Evolutionary conservation across 2,113 vertebrate genomes (phyloP), one percentile per base, ranked within the genome.

Genomic region (cat (Felis catus)): DNA sequence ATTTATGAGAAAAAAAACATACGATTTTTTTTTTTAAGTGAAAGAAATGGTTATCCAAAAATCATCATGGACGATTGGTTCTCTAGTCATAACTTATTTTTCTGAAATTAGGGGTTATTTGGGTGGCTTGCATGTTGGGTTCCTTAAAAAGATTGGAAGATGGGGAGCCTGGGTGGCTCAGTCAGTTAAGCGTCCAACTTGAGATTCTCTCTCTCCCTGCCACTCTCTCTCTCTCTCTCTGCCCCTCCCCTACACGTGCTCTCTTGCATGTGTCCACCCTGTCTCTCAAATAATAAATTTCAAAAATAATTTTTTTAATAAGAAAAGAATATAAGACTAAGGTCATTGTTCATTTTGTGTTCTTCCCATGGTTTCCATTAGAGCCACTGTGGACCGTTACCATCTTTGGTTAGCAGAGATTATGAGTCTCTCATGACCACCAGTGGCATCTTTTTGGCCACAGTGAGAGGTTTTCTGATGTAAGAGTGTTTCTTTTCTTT

Each of bases 61-160:
- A 36, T 71, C 25, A 91, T 53, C 61, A 27, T 83, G 63, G 81
- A 95, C 63, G 63, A 66, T 74, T 84, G 48, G 33, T 86, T 83
- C 48, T 94, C 97, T 84, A 76, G 65, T 53, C 14, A 73, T 74
- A 71, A 68, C 81, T 96, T 96, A 7, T 80, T 96, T 96, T 97
- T 55, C 76, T 93, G 89, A 96, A 97, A 91, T 87, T 73, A 73
- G 73, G 53, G 82, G 51, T 0, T 16, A 31, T 88, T 98, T 96
- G 97, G 78, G n/a, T 96, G 71, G 61, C 55, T 90, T 91, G 76
- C 82, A 95, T 84, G 53, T 80, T 96, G 66, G 18, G 5, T 94
- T 27, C 93, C 98, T 98, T 94, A 84, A 89, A 97, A 96, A 89
- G 71, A 61, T 79, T 13, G 58, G 21, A 61, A 61, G 58, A 25